Evolutionary conservation across 2,888 invertebrate genomes (phyloP).

Genomic region (Xestia rhomboidea): DNA sequence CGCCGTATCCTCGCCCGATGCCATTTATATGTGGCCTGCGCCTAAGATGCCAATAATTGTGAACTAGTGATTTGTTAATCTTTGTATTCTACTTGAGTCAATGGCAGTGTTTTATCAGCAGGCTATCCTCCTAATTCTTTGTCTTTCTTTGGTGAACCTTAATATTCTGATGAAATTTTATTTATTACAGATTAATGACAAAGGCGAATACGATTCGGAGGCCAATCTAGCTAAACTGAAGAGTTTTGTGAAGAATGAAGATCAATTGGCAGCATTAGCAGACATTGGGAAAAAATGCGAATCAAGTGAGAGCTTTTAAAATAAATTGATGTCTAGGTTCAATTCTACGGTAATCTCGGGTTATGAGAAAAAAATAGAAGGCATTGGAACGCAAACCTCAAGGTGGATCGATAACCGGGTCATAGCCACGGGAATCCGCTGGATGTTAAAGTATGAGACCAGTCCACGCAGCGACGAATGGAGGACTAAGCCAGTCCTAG

Average conservation of each 20-base stretch:
- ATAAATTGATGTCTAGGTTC: too few relatives aligned
- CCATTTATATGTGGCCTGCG: too few relatives aligned
- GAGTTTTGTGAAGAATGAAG: constrained; percentile 35
- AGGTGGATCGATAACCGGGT: too few relatives aligned
- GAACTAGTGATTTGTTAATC: neutral
- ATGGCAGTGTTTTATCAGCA: neutral
- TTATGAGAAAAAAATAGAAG: too few relatives aligned
- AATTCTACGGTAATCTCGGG: too few relatives aligned
- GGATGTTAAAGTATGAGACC: too few relatives aligned
- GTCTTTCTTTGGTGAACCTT: neutral
- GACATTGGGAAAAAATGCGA: constrained; percentile 49
- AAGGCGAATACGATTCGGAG: constrained; percentile 50
- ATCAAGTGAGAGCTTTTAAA: constrained; percentile 44
- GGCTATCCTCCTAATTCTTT: neutral
- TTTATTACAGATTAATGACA: constrained; percentile 57
- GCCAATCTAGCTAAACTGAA: constrained; percentile 20
- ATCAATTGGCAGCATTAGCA: constrained; percentile 10
- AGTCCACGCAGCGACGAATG: too few relatives aligned
- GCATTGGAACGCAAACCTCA: too few relatives aligned
- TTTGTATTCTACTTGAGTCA: neutral
- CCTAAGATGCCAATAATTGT: neutral
- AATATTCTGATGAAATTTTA: neutral
- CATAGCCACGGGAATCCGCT: too few relatives aligned
- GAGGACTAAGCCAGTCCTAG: too few relatives aligned
- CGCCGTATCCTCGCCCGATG: too few relatives aligned